A percentile compares a stretch with the other conserved stretches of the same genome.
These are phyloP conservation scores for Sebastes ruberrimus DNA, from an alignment of 2,797 vertebrate species.

Conservation along the genomic window DNA sequence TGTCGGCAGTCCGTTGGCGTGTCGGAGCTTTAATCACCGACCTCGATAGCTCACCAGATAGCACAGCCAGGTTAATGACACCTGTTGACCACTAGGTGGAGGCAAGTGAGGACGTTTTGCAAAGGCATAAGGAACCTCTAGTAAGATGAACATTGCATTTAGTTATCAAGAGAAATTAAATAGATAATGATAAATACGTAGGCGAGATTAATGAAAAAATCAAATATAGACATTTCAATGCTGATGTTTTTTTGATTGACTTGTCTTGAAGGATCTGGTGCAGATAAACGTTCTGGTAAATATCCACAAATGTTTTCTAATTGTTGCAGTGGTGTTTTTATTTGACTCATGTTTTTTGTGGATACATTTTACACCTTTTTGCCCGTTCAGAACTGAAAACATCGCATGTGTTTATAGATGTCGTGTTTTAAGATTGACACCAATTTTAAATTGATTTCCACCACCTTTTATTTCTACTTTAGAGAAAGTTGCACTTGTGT, in stretches of 20 bases:
- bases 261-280: constrained; percentile 73
- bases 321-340: constrained; percentile 27
- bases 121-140: neutral
- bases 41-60: neutral
- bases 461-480: neutral
- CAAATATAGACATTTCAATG: neutral
- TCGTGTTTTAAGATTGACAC: neutral
- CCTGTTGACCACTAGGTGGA: constrained; percentile 63
- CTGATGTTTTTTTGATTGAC: constrained; percentile 57
- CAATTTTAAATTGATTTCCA: neutral
- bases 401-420: constrained; percentile 33
- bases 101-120: constrained; percentile 18
- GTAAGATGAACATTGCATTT: neutral
- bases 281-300: constrained; percentile 72
- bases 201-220: neutral
- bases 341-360: neutral
- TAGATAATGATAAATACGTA: neutral
- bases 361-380: neutral
- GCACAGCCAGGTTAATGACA: neutral
- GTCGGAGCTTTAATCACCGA: neutral
- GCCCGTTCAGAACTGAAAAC: neutral
- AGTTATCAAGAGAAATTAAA: neutral
- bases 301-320: constrained; percentile 27
- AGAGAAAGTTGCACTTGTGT: neutral
- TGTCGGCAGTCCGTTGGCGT: neutral